Evolutionary conservation across 2,888 invertebrate genomes (phyloP).

Genomic region (Ennomos fuscantarius): DNA sequence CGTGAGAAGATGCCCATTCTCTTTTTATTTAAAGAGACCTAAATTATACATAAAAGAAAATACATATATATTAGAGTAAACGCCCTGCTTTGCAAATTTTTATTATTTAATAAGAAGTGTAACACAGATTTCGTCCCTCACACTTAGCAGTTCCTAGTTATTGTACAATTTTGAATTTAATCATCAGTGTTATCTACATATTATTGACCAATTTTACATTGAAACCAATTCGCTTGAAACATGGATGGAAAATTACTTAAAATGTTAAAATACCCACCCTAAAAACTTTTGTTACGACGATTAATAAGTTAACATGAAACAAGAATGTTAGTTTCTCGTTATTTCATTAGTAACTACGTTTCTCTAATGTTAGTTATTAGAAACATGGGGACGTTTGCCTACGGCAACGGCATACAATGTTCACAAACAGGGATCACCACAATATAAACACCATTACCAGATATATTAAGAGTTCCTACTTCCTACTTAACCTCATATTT

Average conservation of each 20-base stretch:
- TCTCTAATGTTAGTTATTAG: constrained; percentile 37
- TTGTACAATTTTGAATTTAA: neutral
- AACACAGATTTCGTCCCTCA: constrained; percentile 29
- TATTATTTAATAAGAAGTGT: neutral
- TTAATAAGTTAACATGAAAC: constrained; percentile 61
- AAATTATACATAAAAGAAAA: no score
- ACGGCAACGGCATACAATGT: constrained; percentile 39
- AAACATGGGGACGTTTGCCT: constrained; percentile 29
- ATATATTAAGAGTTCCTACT: constrained; percentile 14
- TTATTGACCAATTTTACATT: neutral
- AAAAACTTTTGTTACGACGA: constrained; percentile 39
- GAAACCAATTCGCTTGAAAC: constrained; percentile 22
- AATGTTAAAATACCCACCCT: constrained; percentile 45
- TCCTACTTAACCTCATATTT: constrained; percentile 1
- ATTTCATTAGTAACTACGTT: constrained; percentile 41
- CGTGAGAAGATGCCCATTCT: no score
- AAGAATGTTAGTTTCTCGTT: constrained; percentile 50
- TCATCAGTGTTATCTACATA: neutral
- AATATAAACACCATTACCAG: constrained; percentile 34
- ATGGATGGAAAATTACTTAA: constrained; percentile 25
- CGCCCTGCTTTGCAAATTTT: neutral
- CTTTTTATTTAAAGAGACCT: no score
- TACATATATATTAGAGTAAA: no score
- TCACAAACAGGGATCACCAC: constrained; percentile 32
- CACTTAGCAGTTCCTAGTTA: constrained; percentile 7